Base-by-base conservation (phyloP, 2,113 vertebrate species). In the Halcyon malimbica region DNA sequence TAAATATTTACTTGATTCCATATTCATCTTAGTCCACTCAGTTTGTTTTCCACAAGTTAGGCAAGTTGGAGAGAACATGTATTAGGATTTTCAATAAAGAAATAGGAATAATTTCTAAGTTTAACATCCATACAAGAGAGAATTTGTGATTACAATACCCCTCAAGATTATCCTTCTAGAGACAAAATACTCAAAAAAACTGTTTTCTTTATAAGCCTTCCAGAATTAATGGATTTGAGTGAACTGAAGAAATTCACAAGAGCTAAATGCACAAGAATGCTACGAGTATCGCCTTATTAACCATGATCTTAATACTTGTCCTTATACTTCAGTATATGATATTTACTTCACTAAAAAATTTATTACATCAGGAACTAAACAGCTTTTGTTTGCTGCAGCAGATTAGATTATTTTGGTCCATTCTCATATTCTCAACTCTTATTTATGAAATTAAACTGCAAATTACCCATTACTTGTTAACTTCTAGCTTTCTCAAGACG, bases 101-200 rank as follows among this genome's bases (percentile, higher is more conserved):
- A 84, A n/a, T 1, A 62, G 2, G 5, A 77, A 7, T 44, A 21
- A 63, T 28, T 87, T 78, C 0, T 44, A 75, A 71, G 11, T 60
- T 46, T 46, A 48, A 33, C 2, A 4, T 29, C 37, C n/a, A 16
- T 62, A 57, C 9, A 48, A 46, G 59, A 73, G 23, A 5, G 14
- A 70, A 16, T 71, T n/a, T 53, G 4, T 35, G 48, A 59, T 48
- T 54, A 59, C 31, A 2, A 5, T 57, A 48, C 0, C 0, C 5
- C 26, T 59, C 37, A n/a, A 39, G 73, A 6, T 54, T 26, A n/a
- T 11, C 67, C 6, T n/a, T 64, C 4, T n/a, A 26, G 53, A 79
- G 10, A 50, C 6, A 75, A 78, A 81, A 86, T 19, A 24, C 8
- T 77, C 68, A 19, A 11, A 57, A 37, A 1, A 29, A 60, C 3